These are phyloP conservation scores for Ophion costatus DNA, from an alignment of 2,888 invertebrate species.

Conservation along the genomic window DNA sequence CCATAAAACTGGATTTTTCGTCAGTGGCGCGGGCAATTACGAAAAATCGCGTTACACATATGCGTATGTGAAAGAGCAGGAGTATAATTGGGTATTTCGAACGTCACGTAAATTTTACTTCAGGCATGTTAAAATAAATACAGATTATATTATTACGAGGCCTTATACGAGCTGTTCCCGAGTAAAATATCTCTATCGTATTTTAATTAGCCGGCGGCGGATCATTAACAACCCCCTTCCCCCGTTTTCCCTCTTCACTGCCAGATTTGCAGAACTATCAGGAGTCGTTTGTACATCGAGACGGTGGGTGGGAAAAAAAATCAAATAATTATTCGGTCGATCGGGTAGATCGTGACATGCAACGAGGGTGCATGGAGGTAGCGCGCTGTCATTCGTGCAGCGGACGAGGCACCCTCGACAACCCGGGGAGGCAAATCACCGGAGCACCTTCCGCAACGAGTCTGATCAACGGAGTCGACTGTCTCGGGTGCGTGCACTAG, in stretches of 20 bases:
- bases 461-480: conserved; percentile 45
- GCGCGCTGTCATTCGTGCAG: conserved; percentile 36
- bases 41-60: conserved; percentile 13
- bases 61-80: not conserved
- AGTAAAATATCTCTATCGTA: conserved; percentile 59
- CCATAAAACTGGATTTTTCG: conserved; percentile 40
- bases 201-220: conserved; percentile 46
- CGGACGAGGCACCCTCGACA: not conserved
- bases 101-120: conserved; percentile 23
- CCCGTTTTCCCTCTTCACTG: not conserved
- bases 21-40: not conserved
- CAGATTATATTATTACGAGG: conserved; percentile 48
- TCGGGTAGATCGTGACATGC: conserved; percentile 26
- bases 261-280: conserved; percentile 21
- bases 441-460: conserved; percentile 56
- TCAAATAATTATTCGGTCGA: conserved; percentile 58
- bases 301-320: conserved; percentile 30
- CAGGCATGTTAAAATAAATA: conserved; percentile 36
- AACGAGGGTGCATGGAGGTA: conserved; percentile 35
- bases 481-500: conserved; percentile 27
- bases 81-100: conserved; percentile 43
- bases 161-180: conserved; percentile 21
- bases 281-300: not conserved
- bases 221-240: conserved; percentile 23
- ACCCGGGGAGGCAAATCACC: conserved; percentile 26